These are phyloP conservation scores for Apocrypta bakeri DNA, from an alignment of 1,140 invertebrate species.

Conservation along the genomic window DNA sequence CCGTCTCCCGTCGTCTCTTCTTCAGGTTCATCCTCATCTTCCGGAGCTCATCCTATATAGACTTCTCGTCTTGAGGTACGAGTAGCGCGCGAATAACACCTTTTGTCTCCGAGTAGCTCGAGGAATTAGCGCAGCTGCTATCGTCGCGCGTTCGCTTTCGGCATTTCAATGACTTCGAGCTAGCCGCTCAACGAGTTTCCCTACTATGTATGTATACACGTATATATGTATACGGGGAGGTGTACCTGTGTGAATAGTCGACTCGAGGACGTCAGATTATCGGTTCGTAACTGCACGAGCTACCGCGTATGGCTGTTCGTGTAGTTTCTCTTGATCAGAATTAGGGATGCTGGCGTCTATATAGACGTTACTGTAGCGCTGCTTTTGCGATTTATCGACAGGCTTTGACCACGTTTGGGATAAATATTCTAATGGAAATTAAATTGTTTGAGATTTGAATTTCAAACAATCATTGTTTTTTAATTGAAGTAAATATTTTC, in stretches of 20 bases:
- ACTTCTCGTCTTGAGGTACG: not conserved
- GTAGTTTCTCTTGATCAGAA: not conserved
- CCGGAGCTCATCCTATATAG: no score
- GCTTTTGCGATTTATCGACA: no score
- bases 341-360: not conserved
- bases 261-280: not conserved
- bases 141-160: constrained; percentile 47
- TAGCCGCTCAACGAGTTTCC: not conserved
- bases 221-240: not conserved
- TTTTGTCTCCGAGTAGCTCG: constrained; percentile 64
- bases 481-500: no score
- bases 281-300: not conserved
- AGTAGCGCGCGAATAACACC: constrained; percentile 62
- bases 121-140: constrained; percentile 63
- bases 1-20: no score
- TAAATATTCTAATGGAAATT: no score
- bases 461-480: no score
- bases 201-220: no score
- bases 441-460: no score
- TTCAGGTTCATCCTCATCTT: no score
- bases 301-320: not conserved
- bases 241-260: not conserved
- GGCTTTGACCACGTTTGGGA: no score
- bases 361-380: no score
- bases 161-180: constrained; percentile 59